These are phyloP conservation scores for Pimpla rufipes DNA, from an alignment of 2,888 invertebrate species.

Conservation along the genomic window DNA sequence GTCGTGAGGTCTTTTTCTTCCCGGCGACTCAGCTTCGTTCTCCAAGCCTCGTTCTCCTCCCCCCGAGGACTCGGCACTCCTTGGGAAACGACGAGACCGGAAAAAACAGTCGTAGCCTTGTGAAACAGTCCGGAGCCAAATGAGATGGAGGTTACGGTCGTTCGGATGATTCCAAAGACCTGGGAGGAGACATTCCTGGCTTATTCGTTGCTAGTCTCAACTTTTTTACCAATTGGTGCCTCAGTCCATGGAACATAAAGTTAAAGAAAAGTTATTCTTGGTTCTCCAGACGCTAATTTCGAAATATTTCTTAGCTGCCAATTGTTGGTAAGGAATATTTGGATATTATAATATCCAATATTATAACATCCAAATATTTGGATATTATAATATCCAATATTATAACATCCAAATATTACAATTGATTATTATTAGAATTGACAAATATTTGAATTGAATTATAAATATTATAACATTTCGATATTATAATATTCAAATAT, in stretches of 20 bases:
- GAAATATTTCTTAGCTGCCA: too few species aligned
- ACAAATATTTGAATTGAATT: too few species aligned
- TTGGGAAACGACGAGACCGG: conserved; percentile 10
- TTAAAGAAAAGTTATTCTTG: too few species aligned
- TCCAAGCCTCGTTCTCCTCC: background rate
- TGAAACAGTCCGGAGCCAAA: background rate
- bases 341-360: too few species aligned
- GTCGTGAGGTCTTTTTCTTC: conserved; percentile 31
- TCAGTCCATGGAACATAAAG: background rate
- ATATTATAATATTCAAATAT: too few species aligned
- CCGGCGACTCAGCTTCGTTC: background rate
- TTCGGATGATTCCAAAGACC: background rate
- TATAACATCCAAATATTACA: too few species aligned
- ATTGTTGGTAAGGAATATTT: too few species aligned
- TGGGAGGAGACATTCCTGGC: background rate
- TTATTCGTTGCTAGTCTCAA: background rate
- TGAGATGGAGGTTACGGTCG: background rate
- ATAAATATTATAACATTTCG: too few species aligned
- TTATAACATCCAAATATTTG: too few species aligned
- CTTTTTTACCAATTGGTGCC: background rate
- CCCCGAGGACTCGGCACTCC: background rate
- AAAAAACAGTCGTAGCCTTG: conserved; percentile 9
- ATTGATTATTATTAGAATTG: too few species aligned
- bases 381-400: too few species aligned
- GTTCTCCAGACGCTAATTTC: too few species aligned